Evolutionary conservation across 2,888 invertebrate species (phyloP).

Genomic region (Drosophila yooni): DNA sequence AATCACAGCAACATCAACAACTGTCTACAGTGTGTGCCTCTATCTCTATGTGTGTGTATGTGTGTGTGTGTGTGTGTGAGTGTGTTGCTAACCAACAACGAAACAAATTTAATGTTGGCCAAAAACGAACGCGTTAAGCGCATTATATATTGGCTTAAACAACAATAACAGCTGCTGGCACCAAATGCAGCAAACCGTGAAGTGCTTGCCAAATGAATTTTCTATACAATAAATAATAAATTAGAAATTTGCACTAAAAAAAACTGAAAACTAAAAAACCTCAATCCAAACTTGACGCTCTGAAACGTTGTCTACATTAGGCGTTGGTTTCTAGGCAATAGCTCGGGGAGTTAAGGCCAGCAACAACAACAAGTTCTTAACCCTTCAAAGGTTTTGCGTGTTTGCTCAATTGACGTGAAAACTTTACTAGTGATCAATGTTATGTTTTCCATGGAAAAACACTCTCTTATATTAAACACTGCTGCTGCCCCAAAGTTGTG

Average conservation of each 20-base stretch:
- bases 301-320: slow-evolving; percentile 17
- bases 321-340: slow-evolving; percentile 28
- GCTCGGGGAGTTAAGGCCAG: slow-evolving; percentile 19
- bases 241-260: slow-evolving; percentile 49
- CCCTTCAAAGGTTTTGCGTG: slow-evolving; percentile 19
- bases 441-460: background rate
- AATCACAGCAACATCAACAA: slow-evolving; percentile 42
- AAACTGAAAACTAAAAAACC: slow-evolving; percentile 13
- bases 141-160: slow-evolving; percentile 50
- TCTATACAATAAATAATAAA: slow-evolving; percentile 55
- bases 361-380: slow-evolving; percentile 18
- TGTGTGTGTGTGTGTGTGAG: slow-evolving; percentile 35
- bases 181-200: slow-evolving; percentile 80
- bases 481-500: slow-evolving; percentile 4
- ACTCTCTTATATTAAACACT: slow-evolving; percentile 13
- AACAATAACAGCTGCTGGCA: slow-evolving; percentile 51
- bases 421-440: slow-evolving; percentile 20
- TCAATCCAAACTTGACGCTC: slow-evolving; percentile 40
- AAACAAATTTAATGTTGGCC: slow-evolving; percentile 61
- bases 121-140: slow-evolving; percentile 63
- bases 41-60: slow-evolving; percentile 30
- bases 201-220: slow-evolving; percentile 79
- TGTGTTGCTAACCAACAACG: slow-evolving; percentile 59
- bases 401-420: slow-evolving; percentile 48
- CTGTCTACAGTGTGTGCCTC: slow-evolving; percentile 18